These are phyloP conservation scores for Phallusia fumigata DNA, from an alignment of 23 tunicate species.

Conservation along the genomic window DNA sequence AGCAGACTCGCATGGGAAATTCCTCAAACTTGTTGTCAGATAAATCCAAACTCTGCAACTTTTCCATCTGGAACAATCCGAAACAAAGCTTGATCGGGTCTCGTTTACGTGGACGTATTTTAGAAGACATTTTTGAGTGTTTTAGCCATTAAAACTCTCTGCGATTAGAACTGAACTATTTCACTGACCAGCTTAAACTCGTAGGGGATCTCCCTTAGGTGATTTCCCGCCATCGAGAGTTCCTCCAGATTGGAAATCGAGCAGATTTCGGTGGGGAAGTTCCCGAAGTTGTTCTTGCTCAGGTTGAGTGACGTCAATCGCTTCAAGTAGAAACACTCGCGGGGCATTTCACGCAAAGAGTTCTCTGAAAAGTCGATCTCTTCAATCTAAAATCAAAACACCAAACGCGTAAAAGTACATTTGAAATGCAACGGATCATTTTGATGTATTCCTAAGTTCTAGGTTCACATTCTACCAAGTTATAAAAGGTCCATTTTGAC, in stretches of 20 bases:
- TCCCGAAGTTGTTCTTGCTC: slow-evolving; percentile 47
- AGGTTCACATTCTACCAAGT: no score
- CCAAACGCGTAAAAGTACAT: no score
- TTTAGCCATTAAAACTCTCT: no score
- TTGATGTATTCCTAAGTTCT: no score
- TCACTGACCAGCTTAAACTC: slow-evolving; percentile 55
- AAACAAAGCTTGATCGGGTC: no score
- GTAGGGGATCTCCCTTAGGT: slow-evolving; percentile 44
- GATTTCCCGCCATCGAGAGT: slow-evolving; percentile 38
- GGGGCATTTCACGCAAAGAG: slow-evolving; percentile 29
- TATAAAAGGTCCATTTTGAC: no score
- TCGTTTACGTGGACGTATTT: no score
- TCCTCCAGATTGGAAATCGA: slow-evolving; percentile 23
- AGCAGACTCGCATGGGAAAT: slow-evolving; percentile 56
- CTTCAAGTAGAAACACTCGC: slow-evolving; percentile 25
- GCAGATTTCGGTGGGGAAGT: slow-evolving; percentile 52
- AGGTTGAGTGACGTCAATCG: slow-evolving; percentile 34
- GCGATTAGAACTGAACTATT: no score
- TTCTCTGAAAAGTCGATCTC: slow-evolving; percentile 48
- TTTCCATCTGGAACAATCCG: slow-evolving; percentile 37
- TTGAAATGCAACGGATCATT: no score
- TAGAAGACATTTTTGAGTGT: no score
- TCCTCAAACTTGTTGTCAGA: slow-evolving; percentile 54
- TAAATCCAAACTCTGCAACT: slow-evolving; percentile 30
- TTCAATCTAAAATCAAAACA: slow-evolving; percentile 30